Evolutionary conservation across 2,888 invertebrate species (phyloP).

Genomic region (Drosophila longiperda): DNA sequence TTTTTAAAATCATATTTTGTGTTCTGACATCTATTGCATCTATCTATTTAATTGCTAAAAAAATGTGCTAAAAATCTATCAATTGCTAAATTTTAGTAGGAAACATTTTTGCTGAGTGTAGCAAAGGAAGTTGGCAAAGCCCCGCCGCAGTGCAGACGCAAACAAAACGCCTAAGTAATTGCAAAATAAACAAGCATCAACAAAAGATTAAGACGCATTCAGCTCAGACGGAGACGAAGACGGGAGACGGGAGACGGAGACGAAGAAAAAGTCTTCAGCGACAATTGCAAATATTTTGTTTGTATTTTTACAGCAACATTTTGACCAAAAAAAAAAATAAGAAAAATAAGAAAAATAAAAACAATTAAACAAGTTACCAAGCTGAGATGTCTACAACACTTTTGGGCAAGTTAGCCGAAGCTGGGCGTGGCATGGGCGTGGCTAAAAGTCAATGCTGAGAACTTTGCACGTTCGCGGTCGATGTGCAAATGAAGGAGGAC

Average conservation of each 20-base stretch:
- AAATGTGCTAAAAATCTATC: not conserved
- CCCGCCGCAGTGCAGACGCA: constrained; percentile 79
- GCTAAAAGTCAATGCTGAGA: constrained; percentile 50
- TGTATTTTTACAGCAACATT: constrained; percentile 44
- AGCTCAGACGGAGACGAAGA: constrained; percentile 5
- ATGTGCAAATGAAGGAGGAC: constrained; percentile 79
- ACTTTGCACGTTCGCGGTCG: constrained; percentile 71
- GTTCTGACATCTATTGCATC: not conserved
- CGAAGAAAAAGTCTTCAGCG: constrained; percentile 26
- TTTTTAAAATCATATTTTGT: no score
- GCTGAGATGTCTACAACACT: constrained; percentile 9
- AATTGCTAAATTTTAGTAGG: not conserved
- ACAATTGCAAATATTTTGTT: constrained; percentile 75
- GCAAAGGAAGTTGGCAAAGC: constrained; percentile 30
- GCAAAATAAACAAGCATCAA: constrained; percentile 83
- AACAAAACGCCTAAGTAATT: constrained; percentile 83
- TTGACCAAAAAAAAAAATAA: constrained; percentile 18
- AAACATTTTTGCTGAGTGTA: not conserved
- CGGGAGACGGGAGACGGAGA: not conserved
- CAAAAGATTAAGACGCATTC: constrained; percentile 82
- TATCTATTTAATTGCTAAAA: no score
- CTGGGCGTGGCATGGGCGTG: constrained; percentile 7
- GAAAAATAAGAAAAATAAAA: constrained; percentile 20
- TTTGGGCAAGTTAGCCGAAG: not conserved
- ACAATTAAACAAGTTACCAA: constrained; percentile 62